Base-by-base conservation (phyloP, 2,113 vertebrate genomes). In the Protobothrops mucrosquamatus region DNA sequence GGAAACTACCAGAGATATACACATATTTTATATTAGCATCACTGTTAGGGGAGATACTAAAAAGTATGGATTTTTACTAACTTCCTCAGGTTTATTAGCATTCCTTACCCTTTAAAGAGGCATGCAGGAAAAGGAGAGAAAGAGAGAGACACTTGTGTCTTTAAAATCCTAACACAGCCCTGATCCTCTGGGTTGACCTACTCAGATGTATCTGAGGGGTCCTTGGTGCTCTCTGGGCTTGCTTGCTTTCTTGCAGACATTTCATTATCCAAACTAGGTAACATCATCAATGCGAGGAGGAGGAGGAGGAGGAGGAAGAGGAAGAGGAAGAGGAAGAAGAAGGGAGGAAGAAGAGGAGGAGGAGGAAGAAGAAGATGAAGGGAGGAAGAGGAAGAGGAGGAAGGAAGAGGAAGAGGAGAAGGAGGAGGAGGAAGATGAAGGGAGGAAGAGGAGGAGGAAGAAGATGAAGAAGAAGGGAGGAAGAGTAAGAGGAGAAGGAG, bases 381-480 rank as follows among this genome's bases (percentile, higher is more conserved):
- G 39, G 54, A 55, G 4, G 20, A 56, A 6, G 18, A 56, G 18
- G 18, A 15, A 4, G 18, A 4, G 39, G 1, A 39, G 39, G 20
- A 8, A 1, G 0, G 7, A 24, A 2, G 7, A 24, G 0, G 23
- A 24, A 0, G 22, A 24, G 56, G 20, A 8, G 0, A 22, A 57
- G 1, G 22, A 1, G 0, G 7, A 24, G 2, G 7, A 24, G 0
- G 23, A 24, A 0, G 22, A 24, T 0, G 6, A 24, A 0, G 56
- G 7, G 6, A 0, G 23, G 55, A 1, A 6, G 29, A 64, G 23
- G 56, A 57, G 5, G 20, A 56, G 18, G 20, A 23, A 1, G 56
- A 23, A 18, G 18, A 39, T 39, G 39, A 14, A 4, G 55, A 4
- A 20, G 20, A 6, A 22, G 55, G 3, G 18, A 57, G 6, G 20